These are phyloP conservation scores for Lagodon rhomboides DNA, from an alignment of 2,797 vertebrate species.

Conservation along the genomic window DNA sequence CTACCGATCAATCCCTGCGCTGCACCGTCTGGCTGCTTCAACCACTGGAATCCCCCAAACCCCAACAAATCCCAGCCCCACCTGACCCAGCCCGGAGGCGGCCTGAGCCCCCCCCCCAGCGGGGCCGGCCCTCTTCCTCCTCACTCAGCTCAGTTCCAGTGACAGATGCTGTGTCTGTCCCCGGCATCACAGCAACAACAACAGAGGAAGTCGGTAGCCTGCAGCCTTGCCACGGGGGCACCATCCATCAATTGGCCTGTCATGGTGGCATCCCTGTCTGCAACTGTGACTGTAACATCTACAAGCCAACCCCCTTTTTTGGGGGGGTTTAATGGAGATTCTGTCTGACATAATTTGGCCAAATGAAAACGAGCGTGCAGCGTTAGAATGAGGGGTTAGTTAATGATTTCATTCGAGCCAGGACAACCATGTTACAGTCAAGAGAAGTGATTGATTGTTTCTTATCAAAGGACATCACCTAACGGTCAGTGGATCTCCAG, in stretches of 20 bases:
- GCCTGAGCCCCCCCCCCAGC: conserved; percentile 24
- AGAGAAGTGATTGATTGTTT: conserved; percentile 54
- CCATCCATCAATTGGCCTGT: conserved; percentile 73
- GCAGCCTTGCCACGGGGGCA: conserved; percentile 68
- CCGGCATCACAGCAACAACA: conserved; percentile 71
- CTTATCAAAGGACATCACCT: conserved; percentile 53
- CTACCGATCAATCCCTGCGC: conserved; percentile 32
- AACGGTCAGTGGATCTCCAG: conserved; percentile 30
- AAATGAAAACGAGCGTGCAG: conserved; percentile 27
- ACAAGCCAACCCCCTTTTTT: not conserved
- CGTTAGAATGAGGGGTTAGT: conserved; percentile 26
- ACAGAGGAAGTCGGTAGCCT: conserved; percentile 71
- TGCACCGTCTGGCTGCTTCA: conserved; percentile 27
- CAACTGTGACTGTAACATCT: conserved; percentile 29
- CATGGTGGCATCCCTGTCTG: conserved; percentile 65
- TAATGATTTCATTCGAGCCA: conserved; percentile 39
- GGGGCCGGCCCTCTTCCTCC: conserved; percentile 30
- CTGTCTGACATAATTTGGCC: conserved; percentile 4
- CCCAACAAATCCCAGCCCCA: conserved; percentile 44
- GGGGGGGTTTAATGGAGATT: conserved; percentile 33
- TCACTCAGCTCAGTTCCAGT: conserved; percentile 58
- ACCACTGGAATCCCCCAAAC: conserved; percentile 30
- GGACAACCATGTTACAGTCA: conserved; percentile 50
- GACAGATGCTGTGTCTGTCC: conserved; percentile 74
- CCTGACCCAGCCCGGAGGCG: conserved; percentile 53